Conservation (phyloP, 2,888 invertebrate species). For the Ichneumoninae sp. region DNA sequence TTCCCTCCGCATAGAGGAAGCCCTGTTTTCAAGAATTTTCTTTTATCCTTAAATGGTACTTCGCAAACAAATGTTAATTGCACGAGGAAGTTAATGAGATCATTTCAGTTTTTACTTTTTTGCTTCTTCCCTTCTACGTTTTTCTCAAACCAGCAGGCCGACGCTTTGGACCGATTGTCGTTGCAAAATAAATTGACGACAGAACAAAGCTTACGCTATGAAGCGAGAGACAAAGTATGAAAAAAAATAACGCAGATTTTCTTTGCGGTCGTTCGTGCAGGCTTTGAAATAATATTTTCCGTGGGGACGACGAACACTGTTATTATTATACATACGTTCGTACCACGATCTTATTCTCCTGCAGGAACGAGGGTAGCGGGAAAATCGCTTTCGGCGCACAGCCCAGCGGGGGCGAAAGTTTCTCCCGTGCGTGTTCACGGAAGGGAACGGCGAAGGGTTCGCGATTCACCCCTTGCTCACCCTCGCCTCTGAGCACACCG, state of each 20-base stretch:
- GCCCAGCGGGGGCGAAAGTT: slow-evolving; percentile 14
- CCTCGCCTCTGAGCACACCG: slow-evolving; percentile 10
- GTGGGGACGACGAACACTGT: background rate
- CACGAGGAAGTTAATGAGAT: no score
- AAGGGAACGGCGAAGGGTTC: slow-evolving; percentile 58
- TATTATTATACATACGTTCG: slow-evolving; percentile 10
- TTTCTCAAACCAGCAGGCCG: background rate
- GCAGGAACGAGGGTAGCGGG: background rate
- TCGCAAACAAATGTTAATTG: no score
- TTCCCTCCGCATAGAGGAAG: background rate
- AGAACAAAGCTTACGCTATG: background rate
- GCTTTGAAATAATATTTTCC: slow-evolving; percentile 44
- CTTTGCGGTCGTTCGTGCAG: slow-evolving; percentile 5
- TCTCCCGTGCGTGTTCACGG: slow-evolving; percentile 47
- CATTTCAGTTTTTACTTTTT: no score
- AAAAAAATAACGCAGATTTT: slow-evolving; percentile 2
- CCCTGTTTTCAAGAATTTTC: no score
- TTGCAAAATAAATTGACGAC: slow-evolving; percentile 1
- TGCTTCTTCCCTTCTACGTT: background rate
- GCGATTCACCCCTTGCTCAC: slow-evolving; percentile 54
- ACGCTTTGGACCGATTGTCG: background rate
- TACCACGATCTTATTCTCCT: slow-evolving; percentile 7
- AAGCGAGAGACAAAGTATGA: no score
- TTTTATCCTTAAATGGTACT: no score
- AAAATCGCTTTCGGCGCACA: slow-evolving; percentile 7